Percentiles rank a stretch among this genome's conserved stretches.
These are phyloP conservation scores for Aplocera efformata DNA, from an alignment of 2,888 invertebrate species.

Conservation along the genomic window DNA sequence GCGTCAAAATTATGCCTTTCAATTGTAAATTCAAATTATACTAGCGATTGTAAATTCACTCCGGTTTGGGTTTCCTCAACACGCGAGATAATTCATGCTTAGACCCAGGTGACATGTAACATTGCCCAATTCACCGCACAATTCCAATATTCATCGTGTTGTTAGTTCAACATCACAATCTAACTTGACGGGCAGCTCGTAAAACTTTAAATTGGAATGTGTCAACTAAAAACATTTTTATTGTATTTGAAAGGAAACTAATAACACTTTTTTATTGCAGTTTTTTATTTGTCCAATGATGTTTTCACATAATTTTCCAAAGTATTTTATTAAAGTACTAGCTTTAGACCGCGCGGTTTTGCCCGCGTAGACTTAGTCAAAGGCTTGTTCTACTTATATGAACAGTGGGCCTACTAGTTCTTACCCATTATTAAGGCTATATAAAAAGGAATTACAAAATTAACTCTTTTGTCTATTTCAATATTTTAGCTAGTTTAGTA, in stretches of 20 bases:
- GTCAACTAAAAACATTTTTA: conserved; percentile 22
- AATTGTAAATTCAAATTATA: no score
- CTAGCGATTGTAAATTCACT: no score
- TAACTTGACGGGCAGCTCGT: conserved; percentile 28
- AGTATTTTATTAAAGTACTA: no score
- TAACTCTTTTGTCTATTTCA: no score
- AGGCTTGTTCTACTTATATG: no score
- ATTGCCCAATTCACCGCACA: conserved; percentile 34
- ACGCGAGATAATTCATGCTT: conserved; percentile 37
- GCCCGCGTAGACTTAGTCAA: no score
- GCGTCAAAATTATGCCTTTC: no score
- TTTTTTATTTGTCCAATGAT: conserved; percentile 6
- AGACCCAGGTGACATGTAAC: conserved; percentile 40
- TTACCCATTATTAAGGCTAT: no score
- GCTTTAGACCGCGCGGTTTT: no score
- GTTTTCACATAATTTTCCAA: neutral
- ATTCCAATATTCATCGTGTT: conserved; percentile 36
- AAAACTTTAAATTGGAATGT: conserved; percentile 33
- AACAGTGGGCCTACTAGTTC: no score
- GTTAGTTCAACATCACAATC: conserved; percentile 26
- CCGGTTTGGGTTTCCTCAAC: conserved; percentile 12
- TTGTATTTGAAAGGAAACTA: conserved; percentile 6
- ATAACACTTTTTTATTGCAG: neutral
- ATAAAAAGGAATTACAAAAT: no score
- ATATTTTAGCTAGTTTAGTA: no score